Percentiles rank a stretch among this genome's conserved stretches.
These are phyloP conservation scores for Macrotus californicus DNA, from an alignment of 2,113 vertebrate genomes.

Conservation along the genomic window DNA sequence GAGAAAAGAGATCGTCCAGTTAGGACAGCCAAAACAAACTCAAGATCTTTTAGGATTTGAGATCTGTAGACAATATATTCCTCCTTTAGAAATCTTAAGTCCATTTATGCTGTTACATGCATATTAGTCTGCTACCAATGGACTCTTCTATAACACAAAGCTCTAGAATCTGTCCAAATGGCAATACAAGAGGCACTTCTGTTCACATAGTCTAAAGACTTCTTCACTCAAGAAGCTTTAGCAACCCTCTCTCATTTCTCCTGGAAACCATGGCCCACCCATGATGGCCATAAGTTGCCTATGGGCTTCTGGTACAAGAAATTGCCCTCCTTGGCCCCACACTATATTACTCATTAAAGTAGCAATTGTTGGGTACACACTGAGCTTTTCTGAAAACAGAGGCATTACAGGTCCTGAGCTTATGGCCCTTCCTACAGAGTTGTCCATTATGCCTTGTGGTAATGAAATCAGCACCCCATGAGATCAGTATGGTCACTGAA, in stretches of 20 bases:
- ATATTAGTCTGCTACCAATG: neutral
- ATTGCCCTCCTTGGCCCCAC: neutral
- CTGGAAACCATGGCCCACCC: neutral
- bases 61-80: neutral
- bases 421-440: neutral
- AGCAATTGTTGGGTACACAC: neutral
- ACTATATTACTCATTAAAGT: neutral
- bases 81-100: neutral
- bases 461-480: neutral
- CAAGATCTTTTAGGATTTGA: neutral
- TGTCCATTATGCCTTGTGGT: neutral
- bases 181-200: neutral
- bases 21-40: conserved; percentile 18
- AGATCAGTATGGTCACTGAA: neutral
- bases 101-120: neutral
- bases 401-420: neutral
- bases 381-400: neutral
- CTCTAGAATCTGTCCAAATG: neutral
- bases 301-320: neutral
- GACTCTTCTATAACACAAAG: neutral
- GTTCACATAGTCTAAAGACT: neutral
- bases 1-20: neutral
- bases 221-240: neutral
- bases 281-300: neutral
- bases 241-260: neutral